Evolutionary conservation across 2,113 vertebrate species (phyloP), one percentile per base, ranked within the genome.

Genomic region (Silurus glanis): DNA sequence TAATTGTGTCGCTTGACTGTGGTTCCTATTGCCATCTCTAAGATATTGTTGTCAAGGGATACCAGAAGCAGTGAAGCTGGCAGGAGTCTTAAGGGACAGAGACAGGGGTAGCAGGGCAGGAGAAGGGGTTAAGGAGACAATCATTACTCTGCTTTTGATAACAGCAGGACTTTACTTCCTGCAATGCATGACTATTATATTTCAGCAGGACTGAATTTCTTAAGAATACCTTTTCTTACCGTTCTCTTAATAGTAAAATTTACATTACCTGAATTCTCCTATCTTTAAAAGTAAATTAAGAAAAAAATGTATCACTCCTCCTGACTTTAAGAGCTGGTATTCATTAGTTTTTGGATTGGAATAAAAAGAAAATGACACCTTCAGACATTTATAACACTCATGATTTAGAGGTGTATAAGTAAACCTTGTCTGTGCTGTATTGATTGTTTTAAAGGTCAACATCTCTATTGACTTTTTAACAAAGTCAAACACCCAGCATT

Each of bases 1-100:
- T 95, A 95, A 95, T 95, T 95, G 93, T 88, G 90, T 91, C 91
- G 6, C 91, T 90, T 89, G 92, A 92, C 93, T 90, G 88, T 90
- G 87, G 88, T 90, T 93, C 91, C 91, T 90, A 78, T 84, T 87
- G 86, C 8, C 89, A 90, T 90, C 86, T 86, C 91, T 93, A 84
- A 91, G 90, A 93, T 91, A 91, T 90, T 92, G 89, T 89, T 91
- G 93, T 94, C 93, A 92, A 82, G 93, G 93, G 93, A 93, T 82
- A 84, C 71, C 87, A 87, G 90, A 71, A 92, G 83, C 80, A 88
- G 90, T 89, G 91, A 90, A 90, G 87, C 86, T 88, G 83, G 84
- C 83, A 86, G 85, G 89, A 90, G 85, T 84, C 89, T 89, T 90
- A 88, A 88, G 91, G 89, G 89, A 83, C 69, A 83, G 37, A 85